Percentiles rank a stretch among this genome's conserved stretches.
Evolutionary conservation across 2,888 invertebrate genomes (phyloP).

Genomic region (Cephus runcator): DNA sequence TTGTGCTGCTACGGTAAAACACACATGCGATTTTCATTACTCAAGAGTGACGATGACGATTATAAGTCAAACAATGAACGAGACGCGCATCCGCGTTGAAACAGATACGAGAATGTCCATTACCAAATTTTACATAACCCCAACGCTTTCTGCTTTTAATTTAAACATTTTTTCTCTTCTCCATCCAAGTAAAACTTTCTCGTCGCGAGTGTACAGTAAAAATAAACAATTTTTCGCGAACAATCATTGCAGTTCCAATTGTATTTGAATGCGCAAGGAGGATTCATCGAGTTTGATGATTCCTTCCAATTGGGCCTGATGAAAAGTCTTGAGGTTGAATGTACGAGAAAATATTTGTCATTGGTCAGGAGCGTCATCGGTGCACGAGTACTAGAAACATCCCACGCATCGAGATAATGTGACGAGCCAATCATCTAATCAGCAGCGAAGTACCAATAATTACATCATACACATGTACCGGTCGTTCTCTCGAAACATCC

Average conservation of each 20-base stretch:
- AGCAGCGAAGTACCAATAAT: constrained; percentile 39
- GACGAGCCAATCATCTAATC: constrained; percentile 40
- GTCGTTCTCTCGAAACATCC: neutral
- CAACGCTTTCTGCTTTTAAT: neutral
- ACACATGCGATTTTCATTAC: neutral
- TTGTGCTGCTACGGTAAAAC: neutral
- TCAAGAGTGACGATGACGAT: neutral
- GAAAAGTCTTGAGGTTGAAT: neutral
- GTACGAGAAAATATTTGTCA: neutral
- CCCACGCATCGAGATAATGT: constrained; percentile 38
- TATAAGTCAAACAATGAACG: neutral
- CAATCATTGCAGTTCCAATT: neutral
- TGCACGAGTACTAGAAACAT: constrained; percentile 31
- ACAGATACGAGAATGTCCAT: neutral
- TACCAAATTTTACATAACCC: neutral
- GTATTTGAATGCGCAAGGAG: neutral
- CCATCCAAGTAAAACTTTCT: neutral
- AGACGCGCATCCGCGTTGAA: neutral
- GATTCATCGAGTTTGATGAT: neutral
- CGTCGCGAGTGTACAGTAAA: neutral
- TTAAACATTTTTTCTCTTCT: neutral
- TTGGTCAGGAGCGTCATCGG: constrained; percentile 1
- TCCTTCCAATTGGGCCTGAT: neutral
- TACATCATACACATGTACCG: constrained; percentile 23
- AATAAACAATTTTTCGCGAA: neutral